Evolutionary conservation across 2,113 vertebrate genomes (phyloP).

Genomic region (Smithornis capensis): DNA sequence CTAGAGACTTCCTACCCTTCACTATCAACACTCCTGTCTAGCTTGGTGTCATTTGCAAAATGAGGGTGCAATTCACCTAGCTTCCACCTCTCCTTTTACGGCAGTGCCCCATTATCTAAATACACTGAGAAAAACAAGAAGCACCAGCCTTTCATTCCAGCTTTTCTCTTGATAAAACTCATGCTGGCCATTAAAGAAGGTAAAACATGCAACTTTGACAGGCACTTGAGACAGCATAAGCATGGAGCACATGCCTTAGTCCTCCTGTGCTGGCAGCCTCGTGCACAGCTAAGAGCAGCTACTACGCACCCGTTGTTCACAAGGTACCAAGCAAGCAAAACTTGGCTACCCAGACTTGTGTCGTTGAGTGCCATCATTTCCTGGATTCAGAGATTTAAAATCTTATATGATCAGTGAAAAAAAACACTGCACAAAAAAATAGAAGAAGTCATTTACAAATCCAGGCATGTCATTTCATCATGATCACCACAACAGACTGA

Average conservation of each 20-base stretch:
- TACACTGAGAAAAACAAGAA: background rate
- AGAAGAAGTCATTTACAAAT: background rate
- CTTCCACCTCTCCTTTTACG: background rate
- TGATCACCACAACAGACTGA: background rate
- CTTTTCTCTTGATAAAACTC: background rate
- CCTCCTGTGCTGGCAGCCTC: background rate
- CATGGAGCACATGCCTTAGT: fast-evolving
- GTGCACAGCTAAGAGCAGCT: background rate
- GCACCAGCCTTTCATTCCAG: background rate
- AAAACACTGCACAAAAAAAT: background rate
- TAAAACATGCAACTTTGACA: background rate
- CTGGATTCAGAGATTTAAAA: background rate
- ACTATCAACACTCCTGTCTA: background rate
- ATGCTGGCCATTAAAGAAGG: background rate
- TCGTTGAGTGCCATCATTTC: background rate
- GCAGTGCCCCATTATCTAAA: background rate
- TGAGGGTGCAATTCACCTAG: background rate
- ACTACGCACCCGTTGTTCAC: background rate
- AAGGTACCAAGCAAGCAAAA: background rate
- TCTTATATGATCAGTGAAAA: background rate
- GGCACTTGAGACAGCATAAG: background rate
- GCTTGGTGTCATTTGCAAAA: background rate
- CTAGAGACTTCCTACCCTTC: background rate
- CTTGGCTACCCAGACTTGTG: fast-evolving
- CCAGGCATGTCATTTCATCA: background rate